These are phyloP conservation scores for Euplexia lucipara DNA, from an alignment of 2,888 invertebrate species.

Conservation along the genomic window DNA sequence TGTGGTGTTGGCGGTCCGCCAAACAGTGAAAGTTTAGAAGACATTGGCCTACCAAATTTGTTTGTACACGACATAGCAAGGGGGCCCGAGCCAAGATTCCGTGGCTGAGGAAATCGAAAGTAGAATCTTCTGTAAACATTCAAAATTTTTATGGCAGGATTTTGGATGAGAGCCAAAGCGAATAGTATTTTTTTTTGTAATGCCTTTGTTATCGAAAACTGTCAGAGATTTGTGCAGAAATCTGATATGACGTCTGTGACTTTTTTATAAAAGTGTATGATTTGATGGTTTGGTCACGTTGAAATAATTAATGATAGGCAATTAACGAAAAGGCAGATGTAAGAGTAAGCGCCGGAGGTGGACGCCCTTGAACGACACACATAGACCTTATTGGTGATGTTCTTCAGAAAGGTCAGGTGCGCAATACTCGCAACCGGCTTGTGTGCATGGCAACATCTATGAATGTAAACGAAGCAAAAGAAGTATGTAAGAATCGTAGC, in stretches of 20 bases:
- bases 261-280: too few relatives aligned
- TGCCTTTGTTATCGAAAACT: constrained; percentile 55
- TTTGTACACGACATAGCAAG: constrained; percentile 77
- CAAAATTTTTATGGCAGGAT: constrained; percentile 71
- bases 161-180: constrained; percentile 59
- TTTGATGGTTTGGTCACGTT: too few relatives aligned
- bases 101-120: constrained; percentile 81
- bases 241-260: constrained; percentile 45
- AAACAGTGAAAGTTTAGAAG: constrained; percentile 87
- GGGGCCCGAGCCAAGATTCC: constrained; percentile 78
- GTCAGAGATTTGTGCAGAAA: constrained; percentile 49
- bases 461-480: too few relatives aligned
- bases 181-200: constrained; percentile 52
- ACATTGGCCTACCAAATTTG: constrained; percentile 86
- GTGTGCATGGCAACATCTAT: too few relatives aligned
- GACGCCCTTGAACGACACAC: too few relatives aligned
- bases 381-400: too few relatives aligned
- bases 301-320: too few relatives aligned
- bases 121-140: constrained; percentile 77
- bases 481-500: too few relatives aligned
- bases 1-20: constrained; percentile 82
- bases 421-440: too few relatives aligned
- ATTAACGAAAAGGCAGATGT: too few relatives aligned
- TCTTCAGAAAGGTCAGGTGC: too few relatives aligned
- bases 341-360: too few relatives aligned